Percentiles rank a stretch among this genome's conserved stretches.
Conservation (phyloP, 2,113 vertebrate genomes). For the Tor tambroides region DNA sequence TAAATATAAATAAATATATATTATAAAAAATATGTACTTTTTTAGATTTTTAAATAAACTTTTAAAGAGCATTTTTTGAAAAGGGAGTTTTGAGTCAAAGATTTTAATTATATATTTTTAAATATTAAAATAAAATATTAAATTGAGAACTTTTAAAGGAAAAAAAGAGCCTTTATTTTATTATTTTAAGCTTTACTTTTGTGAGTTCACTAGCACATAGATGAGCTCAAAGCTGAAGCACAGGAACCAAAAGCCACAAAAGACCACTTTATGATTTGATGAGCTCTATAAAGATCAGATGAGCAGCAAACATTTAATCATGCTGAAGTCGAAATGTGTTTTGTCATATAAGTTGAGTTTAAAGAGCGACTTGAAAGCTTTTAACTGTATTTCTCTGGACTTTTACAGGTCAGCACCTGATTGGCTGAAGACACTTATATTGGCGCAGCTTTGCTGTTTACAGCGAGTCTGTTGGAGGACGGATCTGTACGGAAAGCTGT, state of each 20-base stretch:
- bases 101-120: no score
- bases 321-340: not conserved
- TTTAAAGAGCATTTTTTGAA: no score
- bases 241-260: not conserved
- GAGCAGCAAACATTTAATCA: not conserved
- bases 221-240: not conserved
- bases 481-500: not conserved
- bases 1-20: no score
- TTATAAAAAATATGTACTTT: no score
- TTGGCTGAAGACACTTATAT: not conserved
- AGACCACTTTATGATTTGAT: not conserved
- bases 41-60: no score
- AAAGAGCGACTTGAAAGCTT: not conserved
- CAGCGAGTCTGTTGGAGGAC: not conserved
- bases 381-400: constrained; percentile 15
- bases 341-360: not conserved
- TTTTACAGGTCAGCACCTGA: constrained; percentile 9
- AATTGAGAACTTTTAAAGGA: no score
- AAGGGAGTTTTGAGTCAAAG: not conserved
- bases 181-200: no score
- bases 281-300: not conserved
- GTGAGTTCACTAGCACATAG: not conserved
- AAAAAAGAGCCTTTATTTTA: no score
- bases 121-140: not conserved
- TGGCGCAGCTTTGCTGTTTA: not conserved